Evolutionary conservation across 1,140 invertebrate genomes (phyloP), one percentile per base, ranked within the genome.

Genomic region (Trypoxylus dichotomus): DNA sequence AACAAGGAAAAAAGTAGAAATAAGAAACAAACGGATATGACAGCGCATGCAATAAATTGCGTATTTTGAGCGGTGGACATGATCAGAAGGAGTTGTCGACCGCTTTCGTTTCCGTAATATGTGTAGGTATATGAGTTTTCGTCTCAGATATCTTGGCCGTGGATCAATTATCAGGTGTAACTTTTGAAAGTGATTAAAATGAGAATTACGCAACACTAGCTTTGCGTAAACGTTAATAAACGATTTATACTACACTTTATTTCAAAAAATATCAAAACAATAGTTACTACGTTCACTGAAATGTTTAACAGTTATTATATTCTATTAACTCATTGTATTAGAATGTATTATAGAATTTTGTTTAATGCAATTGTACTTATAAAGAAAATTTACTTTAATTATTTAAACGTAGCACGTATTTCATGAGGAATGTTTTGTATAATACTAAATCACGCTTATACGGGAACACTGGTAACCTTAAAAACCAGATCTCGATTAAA

Each of bases 101-200:
- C 32, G 21, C 7, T 58, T 58, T 58, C 47, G 15, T 58, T 58
- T 58, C 47, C 47, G 47, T 13, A 5, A 2, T 58, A 58, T 58
- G 21, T 2, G 32, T 37, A 37, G 32, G 5, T 5, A 37, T 37
- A 37, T 1, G 32, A 58, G 7, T 58, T 58, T 13, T 58, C 47
- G 47, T 58, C 15, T 58, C 21, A 21, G 7, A 13, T 58, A 58
- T 58, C 15, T 58, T 58, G 47, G 15, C 47, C 47, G 13, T 58
- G 47, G 47, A 58, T 58, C 47, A 58, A 19, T 58, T 58, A 8
- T 58, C 47, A 13, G 3, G 47, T 58, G 47, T 21, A 58, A 58
- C 47, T 58, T 58, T 58, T 58, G 47, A 58, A 58, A 58, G 47
- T 58, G 47, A 58, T 58, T 58, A 54, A 54, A 21, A 21, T 21